Evolutionary conservation across 92 coral and sea anemone genomes (phyloP).

Genomic region (Zoanthus sansibaricus): DNA sequence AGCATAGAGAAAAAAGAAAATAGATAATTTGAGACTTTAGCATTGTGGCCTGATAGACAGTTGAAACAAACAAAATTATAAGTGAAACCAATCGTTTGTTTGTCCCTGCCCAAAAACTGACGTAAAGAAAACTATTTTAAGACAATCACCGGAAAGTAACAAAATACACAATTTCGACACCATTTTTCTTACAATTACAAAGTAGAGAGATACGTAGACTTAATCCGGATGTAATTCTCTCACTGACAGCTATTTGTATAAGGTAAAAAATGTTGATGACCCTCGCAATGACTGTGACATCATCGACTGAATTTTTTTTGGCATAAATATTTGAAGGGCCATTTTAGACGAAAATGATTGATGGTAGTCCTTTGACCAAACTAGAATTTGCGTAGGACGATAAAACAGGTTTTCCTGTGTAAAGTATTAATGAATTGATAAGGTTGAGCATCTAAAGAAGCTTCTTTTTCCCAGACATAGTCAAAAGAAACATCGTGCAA

Average conservation of each 20-base stretch:
- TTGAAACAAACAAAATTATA: neutral
- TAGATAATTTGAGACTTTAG: neutral
- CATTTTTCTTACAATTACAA: conserved; percentile 35
- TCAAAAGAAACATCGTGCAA: too few species aligned
- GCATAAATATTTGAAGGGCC: neutral
- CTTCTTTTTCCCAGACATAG: too few species aligned
- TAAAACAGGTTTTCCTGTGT: too few species aligned
- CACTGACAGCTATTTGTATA: conserved; percentile 42
- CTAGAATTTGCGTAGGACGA: too few species aligned
- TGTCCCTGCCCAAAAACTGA: conserved; percentile 26
- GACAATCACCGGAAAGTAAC: conserved; percentile 39
- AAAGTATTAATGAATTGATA: too few species aligned
- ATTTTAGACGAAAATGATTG: neutral
- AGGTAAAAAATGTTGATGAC: conserved; percentile 29
- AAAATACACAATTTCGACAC: conserved; percentile 33
- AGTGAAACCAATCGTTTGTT: neutral
- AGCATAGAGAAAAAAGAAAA: too few species aligned
- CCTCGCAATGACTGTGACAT: conserved; percentile 12
- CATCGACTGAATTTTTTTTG: conserved; percentile 5
- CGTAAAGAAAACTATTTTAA: conserved; percentile 34
- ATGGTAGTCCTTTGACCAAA: neutral
- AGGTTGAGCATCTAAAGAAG: too few species aligned
- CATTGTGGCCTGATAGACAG: neutral
- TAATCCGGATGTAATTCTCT: conserved; percentile 29
- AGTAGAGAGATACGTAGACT: conserved; percentile 29